Evolutionary conservation across 2,888 invertebrate genomes (phyloP).

Genomic region (Seira sanloemensis): DNA sequence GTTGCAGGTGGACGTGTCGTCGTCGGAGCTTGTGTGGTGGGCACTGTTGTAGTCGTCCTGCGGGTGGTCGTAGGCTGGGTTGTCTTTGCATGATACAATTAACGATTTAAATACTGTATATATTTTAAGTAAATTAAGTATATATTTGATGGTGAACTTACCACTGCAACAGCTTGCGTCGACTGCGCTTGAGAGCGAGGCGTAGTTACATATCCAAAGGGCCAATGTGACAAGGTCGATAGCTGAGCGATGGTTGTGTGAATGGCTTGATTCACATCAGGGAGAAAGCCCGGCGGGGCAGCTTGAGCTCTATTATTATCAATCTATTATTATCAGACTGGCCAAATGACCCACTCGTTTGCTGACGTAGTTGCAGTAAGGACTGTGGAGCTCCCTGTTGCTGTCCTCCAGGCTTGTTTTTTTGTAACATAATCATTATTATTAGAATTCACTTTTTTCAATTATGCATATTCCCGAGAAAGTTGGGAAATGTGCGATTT

Average conservation of each 20-base stretch:
- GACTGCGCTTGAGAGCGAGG: slow-evolving; percentile 5
- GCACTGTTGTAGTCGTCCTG: not conserved
- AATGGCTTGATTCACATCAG: slow-evolving; percentile 32
- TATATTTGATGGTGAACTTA: not conserved
- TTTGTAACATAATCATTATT: too few species aligned
- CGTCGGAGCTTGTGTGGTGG: not conserved
- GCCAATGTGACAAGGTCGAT: slow-evolving; percentile 56
- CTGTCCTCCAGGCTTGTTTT: not conserved
- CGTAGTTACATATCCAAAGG: slow-evolving; percentile 52
- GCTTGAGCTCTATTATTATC: slow-evolving; percentile 23
- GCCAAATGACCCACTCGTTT: not conserved
- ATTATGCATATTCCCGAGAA: too few species aligned
- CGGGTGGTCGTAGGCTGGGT: slow-evolving; percentile 14
- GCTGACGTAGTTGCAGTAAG: not conserved
- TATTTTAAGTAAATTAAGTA: too few species aligned
- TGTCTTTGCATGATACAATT: not conserved
- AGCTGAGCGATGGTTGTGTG: slow-evolving; percentile 46
- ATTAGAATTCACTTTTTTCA: too few species aligned
- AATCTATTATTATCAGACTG: too few species aligned
- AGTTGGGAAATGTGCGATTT: too few species aligned
- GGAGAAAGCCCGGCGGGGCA: slow-evolving; percentile 51
- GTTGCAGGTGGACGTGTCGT: slow-evolving; percentile 6
- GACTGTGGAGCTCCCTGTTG: not conserved
- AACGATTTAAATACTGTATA: not conserved
- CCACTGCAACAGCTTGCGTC: not conserved